A percentile compares a stretch with the other conserved stretches of the same genome.
These are phyloP conservation scores for Orius insidiosus DNA, from an alignment of 1,140 invertebrate genomes.

Conservation along the genomic window DNA sequence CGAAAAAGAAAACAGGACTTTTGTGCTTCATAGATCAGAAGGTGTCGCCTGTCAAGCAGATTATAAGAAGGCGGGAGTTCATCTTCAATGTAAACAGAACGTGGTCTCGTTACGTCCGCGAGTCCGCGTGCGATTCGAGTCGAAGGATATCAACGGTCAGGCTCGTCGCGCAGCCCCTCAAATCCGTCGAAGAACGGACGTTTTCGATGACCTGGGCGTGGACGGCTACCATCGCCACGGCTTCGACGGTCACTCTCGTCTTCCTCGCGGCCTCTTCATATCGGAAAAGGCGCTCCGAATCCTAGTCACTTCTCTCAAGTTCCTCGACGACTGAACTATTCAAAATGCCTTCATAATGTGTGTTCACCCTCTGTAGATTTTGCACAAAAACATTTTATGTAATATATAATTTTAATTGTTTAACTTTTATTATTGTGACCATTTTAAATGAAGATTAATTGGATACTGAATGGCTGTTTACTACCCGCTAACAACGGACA, in stretches of 20 bases:
- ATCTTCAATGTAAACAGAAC: slow-evolving; percentile 40
- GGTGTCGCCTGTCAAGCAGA: slow-evolving; percentile 31
- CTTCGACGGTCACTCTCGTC: neutral
- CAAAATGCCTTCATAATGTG: neutral
- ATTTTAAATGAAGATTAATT: too few relatives aligned
- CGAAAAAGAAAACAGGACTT: slow-evolving; percentile 43
- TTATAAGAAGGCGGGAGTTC: slow-evolving; percentile 33
- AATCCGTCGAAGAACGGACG: neutral
- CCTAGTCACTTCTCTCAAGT: neutral
- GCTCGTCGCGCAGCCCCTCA: slow-evolving; percentile 1
- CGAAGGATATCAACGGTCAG: slow-evolving; percentile 9
- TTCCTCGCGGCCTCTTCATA: too few relatives aligned
- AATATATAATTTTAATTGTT: too few relatives aligned
- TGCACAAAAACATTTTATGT: too few relatives aligned
- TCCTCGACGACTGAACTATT: neutral
- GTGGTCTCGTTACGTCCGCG: slow-evolving; percentile 46
- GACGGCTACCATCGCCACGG: neutral
- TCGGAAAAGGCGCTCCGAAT: neutral
- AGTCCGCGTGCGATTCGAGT: slow-evolving; percentile 39
- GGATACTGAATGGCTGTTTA: too few relatives aligned
- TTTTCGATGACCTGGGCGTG: slow-evolving; percentile 4
- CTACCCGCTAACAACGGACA: too few relatives aligned
- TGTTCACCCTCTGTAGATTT: too few relatives aligned
- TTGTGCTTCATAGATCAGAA: slow-evolving; percentile 44
- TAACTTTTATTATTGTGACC: too few relatives aligned